These are phyloP conservation scores for Sepioteuthis lessoniana DNA, from an alignment of 2,888 invertebrate genomes.

Conservation along the genomic window DNA sequence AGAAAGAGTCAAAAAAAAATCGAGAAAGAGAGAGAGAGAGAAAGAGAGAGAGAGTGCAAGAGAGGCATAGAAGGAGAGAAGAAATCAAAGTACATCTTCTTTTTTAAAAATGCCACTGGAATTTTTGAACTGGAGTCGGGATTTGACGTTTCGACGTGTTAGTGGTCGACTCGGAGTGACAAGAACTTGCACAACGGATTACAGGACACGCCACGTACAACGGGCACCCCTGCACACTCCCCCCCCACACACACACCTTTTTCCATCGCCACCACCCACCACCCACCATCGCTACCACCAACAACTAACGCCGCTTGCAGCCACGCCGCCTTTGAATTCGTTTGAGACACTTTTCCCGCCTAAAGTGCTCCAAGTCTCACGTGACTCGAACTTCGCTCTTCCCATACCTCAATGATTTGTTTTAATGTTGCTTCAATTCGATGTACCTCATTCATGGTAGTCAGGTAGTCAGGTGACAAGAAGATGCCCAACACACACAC, in stretches of 20 bases:
- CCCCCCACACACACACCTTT: background rate
- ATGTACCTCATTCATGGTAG: no score
- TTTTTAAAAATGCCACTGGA: background rate
- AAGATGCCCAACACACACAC: no score
- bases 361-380: background rate
- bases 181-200: background rate
- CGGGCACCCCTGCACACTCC: background rate
- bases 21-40: no score
- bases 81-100: background rate
- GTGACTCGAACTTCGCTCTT: background rate
- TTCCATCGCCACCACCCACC: no score
- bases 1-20: background rate
- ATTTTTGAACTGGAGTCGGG: background rate
- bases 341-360: background rate
- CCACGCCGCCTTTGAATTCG: background rate
- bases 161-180: background rate
- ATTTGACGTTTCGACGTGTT: conserved; percentile 33
- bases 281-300: background rate
- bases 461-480: no score
- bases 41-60: background rate
- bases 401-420: background rate
- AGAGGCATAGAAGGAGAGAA: no score
- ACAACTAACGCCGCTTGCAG: background rate
- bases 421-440: background rate
- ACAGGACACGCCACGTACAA: background rate